These are phyloP conservation scores for Octopus bimaculoides DNA, from an alignment of 1,140 invertebrate genomes.

Conservation along the genomic window DNA sequence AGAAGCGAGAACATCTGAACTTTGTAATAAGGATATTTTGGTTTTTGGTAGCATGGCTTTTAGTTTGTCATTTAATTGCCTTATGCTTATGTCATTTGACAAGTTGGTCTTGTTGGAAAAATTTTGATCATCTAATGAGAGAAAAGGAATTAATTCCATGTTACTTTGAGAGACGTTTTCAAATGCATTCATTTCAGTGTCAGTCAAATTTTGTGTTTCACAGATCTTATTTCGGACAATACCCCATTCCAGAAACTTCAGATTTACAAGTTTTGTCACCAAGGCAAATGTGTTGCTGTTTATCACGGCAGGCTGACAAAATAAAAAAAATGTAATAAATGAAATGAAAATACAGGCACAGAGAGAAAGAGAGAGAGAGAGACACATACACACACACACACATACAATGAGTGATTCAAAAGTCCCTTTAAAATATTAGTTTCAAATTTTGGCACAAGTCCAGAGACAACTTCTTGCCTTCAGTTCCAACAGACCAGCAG, in stretches of 20 bases:
- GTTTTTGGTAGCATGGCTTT: constrained; percentile 22
- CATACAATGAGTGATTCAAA: no score
- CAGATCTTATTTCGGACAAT: constrained; percentile 23
- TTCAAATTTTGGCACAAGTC: no score
- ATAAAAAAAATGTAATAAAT: constrained; percentile 11
- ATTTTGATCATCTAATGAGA: constrained; percentile 18
- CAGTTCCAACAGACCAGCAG: no score
- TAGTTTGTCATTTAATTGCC: constrained; percentile 27
- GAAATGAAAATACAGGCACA: background rate
- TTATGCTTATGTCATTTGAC: constrained; percentile 22
- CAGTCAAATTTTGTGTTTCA: background rate
- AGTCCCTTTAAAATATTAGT: no score
- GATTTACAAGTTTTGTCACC: constrained; percentile 23
- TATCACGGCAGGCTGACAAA: constrained; percentile 23
- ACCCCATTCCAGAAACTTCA: constrained; percentile 37
- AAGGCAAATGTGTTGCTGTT: constrained; percentile 33
- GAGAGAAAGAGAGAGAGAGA: constrained; percentile 17
- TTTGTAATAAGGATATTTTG: constrained; percentile 1
- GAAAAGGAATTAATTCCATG: constrained; percentile 24
- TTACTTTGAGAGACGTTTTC: constrained; percentile 11
- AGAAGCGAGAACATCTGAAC: background rate
- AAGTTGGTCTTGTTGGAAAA: constrained; percentile 6
- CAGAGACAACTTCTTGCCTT: no score
- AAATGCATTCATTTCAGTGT: background rate
- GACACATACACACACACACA: background rate